A percentile compares a stretch with the other conserved stretches of the same genome.
phyloP scores from a whole-genome alignment of 2,113 vertebrate species.

The Crocuta crocuta region DNA sequence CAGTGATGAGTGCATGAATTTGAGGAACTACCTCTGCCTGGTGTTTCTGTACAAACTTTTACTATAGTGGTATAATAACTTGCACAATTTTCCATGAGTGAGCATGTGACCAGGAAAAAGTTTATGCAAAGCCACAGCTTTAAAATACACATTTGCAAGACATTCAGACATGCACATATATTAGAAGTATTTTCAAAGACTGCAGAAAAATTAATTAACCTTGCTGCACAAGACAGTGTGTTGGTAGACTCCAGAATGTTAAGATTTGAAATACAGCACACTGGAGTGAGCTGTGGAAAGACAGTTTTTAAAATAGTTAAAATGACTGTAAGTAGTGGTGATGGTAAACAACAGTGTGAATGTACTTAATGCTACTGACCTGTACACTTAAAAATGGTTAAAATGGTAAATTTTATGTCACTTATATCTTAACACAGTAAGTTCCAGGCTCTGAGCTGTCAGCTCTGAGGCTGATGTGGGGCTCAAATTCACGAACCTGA shows the following conservation, averaged over 20 bases:
- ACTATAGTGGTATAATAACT: not conserved
- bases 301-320: conserved; percentile 13
- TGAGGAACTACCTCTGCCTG: not conserved
- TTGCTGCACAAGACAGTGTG: not conserved
- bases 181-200: conserved; percentile 3
- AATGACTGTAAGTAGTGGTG: not conserved
- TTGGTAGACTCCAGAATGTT: not conserved
- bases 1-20: not conserved
- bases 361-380: not conserved
- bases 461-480: too few species aligned
- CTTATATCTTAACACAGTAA: not conserved
- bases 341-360: not conserved
- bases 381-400: conserved; percentile 16
- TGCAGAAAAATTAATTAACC: conserved; percentile 13
- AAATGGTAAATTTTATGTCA: conserved; percentile 12
- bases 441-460: too few species aligned
- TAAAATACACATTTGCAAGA: not conserved
- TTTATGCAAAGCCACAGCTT: not conserved
- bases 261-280: not conserved
- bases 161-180: not conserved
- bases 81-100: not conserved
- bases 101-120: not conserved
- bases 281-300: not conserved
- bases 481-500: too few species aligned
- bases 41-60: not conserved